Percentiles rank a stretch among this genome's conserved stretches.
phyloP scores from a whole-genome alignment of 2,797 vertebrate species.

The Oryzias dopingdopingensis region DNA sequence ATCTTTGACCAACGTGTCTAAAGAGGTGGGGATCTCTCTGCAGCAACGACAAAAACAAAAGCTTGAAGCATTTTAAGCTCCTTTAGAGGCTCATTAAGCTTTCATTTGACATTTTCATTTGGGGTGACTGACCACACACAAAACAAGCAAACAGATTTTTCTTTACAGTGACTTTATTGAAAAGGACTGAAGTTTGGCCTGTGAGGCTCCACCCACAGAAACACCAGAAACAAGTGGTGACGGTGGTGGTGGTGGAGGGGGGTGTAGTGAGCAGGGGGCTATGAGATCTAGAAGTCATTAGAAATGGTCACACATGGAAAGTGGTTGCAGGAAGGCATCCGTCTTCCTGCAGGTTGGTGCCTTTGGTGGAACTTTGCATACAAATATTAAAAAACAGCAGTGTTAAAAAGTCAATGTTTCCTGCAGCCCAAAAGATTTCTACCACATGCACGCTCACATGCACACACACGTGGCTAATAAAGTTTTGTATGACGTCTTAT shows the following conservation, averaged over 20 bases:
- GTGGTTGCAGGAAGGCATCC: slow-evolving; percentile 22
- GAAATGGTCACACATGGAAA: slow-evolving; percentile 24
- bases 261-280: too few relatives aligned
- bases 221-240: slow-evolving; percentile 45
- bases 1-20: too few relatives aligned
- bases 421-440: too few relatives aligned
- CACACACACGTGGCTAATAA: too few relatives aligned
- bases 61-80: too few relatives aligned
- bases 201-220: slow-evolving; percentile 43
- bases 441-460: too few relatives aligned
- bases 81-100: too few relatives aligned
- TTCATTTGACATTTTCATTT: too few relatives aligned
- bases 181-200: slow-evolving; percentile 62
- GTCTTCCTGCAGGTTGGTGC: slow-evolving; percentile 22
- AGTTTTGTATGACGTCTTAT: too few relatives aligned
- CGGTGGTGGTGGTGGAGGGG: slow-evolving; percentile 12
- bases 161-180: slow-evolving; percentile 74
- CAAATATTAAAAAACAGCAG: slow-evolving; percentile 27
- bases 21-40: too few relatives aligned
- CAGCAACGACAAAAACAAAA: too few relatives aligned
- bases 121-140: not conserved
- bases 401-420: slow-evolving; percentile 11
- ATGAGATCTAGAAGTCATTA: slow-evolving; percentile 21
- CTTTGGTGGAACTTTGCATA: slow-evolving; percentile 47
- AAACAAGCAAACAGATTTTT: slow-evolving; percentile 3